phyloP scores from a whole-genome alignment of 2,113 vertebrate genomes.

The Albula glossodonta region DNA sequence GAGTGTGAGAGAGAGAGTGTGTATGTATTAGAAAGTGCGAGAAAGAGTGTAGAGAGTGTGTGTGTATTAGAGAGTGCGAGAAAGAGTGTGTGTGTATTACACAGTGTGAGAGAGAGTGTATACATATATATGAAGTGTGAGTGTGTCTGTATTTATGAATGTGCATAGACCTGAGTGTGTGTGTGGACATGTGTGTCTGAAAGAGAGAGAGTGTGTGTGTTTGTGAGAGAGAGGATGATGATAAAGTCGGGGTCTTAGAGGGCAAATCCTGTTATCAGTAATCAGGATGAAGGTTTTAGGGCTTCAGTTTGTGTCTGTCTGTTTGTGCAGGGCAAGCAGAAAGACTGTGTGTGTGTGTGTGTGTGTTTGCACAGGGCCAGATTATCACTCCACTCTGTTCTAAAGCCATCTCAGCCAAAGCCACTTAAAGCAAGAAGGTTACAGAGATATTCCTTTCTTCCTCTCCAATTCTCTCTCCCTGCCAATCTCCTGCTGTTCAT shows the following conservation, averaged over 20 bases:
- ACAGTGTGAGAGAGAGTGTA: neutral
- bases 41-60: neutral
- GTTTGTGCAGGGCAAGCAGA: neutral
- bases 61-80: neutral
- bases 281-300: slow-evolving; percentile 64
- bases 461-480: slow-evolving; percentile 30
- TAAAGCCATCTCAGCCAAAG: slow-evolving; percentile 39
- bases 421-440: slow-evolving; percentile 47
- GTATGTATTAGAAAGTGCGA: too few species aligned
- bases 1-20: neutral
- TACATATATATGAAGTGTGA: neutral
- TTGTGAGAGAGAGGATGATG: slow-evolving; percentile 57
- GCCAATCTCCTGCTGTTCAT: neutral
- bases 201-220: neutral
- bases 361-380: slow-evolving; percentile 26
- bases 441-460: slow-evolving; percentile 37
- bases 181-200: neutral
- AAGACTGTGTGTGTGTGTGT: slow-evolving; percentile 25
- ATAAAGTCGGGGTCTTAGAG: slow-evolving; percentile 63
- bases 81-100: neutral
- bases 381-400: slow-evolving; percentile 22
- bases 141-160: neutral
- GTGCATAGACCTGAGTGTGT: neutral
- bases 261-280: slow-evolving; percentile 70
- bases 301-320: neutral